Evolutionary conservation across 1,140 invertebrate genomes (phyloP).

Genomic region (Belonocnema kinseyi): DNA sequence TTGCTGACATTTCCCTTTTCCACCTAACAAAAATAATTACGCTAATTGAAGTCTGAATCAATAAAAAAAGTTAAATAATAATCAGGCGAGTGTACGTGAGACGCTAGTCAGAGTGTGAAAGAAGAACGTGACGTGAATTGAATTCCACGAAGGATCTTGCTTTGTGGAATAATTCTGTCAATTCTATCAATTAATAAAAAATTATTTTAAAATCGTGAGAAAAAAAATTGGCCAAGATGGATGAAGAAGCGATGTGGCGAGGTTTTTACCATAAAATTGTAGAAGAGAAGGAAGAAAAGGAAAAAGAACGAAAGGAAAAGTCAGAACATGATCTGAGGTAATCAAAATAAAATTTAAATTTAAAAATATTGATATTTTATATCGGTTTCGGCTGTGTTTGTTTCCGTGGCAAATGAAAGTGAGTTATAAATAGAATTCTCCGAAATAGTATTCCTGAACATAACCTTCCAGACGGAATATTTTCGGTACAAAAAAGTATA

Average conservation of each 20-base stretch:
- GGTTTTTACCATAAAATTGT: slow-evolving; percentile 81
- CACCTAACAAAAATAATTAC: not conserved
- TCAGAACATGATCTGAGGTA: slow-evolving; percentile 80
- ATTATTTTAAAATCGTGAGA: not conserved
- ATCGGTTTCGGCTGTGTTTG: too few relatives aligned
- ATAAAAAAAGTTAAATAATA: not conserved
- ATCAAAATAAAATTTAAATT: slow-evolving; percentile 50
- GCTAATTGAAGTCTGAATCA: not conserved
- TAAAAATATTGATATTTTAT: not conserved
- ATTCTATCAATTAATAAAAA: not conserved
- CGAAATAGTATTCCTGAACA: too few relatives aligned
- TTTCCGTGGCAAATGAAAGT: too few relatives aligned
- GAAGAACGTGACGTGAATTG: not conserved
- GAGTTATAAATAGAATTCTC: too few relatives aligned
- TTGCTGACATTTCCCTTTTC: slow-evolving; percentile 12
- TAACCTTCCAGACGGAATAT: too few relatives aligned
- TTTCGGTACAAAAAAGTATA: too few relatives aligned
- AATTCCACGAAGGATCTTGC: not conserved
- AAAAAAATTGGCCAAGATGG: slow-evolving; percentile 57
- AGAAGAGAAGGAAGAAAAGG: slow-evolving; percentile 77
- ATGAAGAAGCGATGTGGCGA: slow-evolving; percentile 85
- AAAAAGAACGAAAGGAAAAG: slow-evolving; percentile 76
- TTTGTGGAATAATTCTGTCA: not conserved
- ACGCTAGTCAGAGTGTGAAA: slow-evolving; percentile 22
- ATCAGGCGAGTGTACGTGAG: not conserved